These are phyloP conservation scores for Engystomops pustulosus DNA, from an alignment of 2,113 vertebrate species.

Conservation along the genomic window DNA sequence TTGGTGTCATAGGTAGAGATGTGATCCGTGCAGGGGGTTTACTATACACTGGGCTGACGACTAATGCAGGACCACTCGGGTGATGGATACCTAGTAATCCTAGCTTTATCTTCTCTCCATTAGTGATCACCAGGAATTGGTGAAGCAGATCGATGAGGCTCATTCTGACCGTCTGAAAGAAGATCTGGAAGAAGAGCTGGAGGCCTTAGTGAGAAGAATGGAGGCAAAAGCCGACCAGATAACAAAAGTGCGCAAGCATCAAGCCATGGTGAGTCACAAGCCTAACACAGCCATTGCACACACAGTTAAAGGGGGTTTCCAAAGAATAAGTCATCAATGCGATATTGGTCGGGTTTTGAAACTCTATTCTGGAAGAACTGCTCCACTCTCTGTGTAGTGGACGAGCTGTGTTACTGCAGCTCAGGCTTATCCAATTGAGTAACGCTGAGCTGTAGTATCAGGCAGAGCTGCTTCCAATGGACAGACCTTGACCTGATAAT, in stretches of 20 bases:
- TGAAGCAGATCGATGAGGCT: conserved; percentile 79
- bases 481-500: no score
- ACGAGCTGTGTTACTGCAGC: no score
- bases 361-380: no score
- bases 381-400: no score
- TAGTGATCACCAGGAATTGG: conserved; percentile 77
- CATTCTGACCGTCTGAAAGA: conserved; percentile 74
- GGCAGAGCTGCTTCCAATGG: no score
- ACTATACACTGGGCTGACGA: neutral
- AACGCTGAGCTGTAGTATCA: no score
- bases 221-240: conserved; percentile 95
- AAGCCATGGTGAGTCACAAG: conserved; percentile 75
- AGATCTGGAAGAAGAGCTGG: conserved; percentile 82
- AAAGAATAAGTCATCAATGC: no score
- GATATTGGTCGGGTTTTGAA: no score
- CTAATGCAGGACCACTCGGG: no score
- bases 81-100: neutral
- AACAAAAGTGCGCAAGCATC: conserved; percentile 84
- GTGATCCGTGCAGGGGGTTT: neutral
- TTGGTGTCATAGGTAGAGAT: neutral
- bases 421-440: no score
- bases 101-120: neutral
- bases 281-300: neutral
- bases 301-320: neutral
- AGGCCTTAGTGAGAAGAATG: conserved; percentile 85